These are phyloP conservation scores for Galerucella nymphaeae DNA, from an alignment of 2,888 invertebrate genomes.

Conservation along the genomic window DNA sequence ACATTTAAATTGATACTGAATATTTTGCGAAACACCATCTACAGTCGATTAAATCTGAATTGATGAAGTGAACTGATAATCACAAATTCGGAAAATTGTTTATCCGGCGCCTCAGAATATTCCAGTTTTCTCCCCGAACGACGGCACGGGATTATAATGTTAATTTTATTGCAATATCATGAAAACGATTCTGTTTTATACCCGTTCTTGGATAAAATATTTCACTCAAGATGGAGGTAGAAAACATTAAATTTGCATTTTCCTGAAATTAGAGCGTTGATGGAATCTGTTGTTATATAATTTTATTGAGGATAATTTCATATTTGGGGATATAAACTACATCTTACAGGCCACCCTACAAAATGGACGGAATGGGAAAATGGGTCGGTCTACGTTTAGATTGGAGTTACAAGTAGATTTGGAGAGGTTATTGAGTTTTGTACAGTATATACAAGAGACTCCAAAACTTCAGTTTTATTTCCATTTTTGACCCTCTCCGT, in stretches of 20 bases:
- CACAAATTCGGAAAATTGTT: constrained; percentile 7
- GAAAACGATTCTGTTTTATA: constrained; percentile 17
- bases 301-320: constrained; percentile 15
- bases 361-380: neutral
- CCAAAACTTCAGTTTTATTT: no score
- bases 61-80: neutral
- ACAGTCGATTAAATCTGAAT: neutral
- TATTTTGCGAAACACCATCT: neutral
- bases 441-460: no score
- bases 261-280: constrained; percentile 14
- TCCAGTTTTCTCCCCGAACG: neutral
- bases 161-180: constrained; percentile 15
- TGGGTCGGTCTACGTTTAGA: neutral
- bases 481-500: no score
- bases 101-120: neutral
- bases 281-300: constrained; percentile 24
- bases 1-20: neutral
- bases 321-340: neutral
- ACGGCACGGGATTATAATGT: constrained; percentile 15
- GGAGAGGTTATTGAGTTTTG: neutral
- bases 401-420: neutral
- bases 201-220: constrained; percentile 21
- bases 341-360: neutral
- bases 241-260: constrained; percentile 31
- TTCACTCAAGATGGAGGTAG: constrained; percentile 19